These are phyloP conservation scores for Channallabes apus DNA, from an alignment of 2,797 vertebrate species.

Conservation along the genomic window DNA sequence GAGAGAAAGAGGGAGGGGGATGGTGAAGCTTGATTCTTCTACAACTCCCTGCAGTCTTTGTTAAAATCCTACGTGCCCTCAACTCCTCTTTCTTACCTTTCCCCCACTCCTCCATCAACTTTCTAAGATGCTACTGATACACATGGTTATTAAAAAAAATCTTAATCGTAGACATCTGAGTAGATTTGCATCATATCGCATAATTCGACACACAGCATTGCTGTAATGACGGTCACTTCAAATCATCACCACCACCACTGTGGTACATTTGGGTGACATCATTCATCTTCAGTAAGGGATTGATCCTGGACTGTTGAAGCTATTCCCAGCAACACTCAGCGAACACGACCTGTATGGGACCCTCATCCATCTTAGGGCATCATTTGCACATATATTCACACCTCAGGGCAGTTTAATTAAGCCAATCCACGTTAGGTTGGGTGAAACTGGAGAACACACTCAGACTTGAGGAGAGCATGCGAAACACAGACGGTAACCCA, in stretches of 20 bases:
- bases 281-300: not conserved
- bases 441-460: not conserved
- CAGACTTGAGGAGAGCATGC: no score
- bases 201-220: no score
- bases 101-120: not conserved
- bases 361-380: not conserved
- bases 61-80: conserved; percentile 66
- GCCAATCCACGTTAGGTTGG: not conserved
- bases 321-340: no score
- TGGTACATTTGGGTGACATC: not conserved
- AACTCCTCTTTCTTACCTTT: not conserved
- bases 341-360: not conserved
- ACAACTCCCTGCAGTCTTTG: conserved; percentile 70
- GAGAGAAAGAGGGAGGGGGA: conserved; percentile 56
- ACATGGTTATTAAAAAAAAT: not conserved
- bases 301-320: not conserved
- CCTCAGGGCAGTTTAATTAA: not conserved
- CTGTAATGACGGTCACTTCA: not conserved
- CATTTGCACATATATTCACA: not conserved
- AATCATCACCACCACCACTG: not conserved
- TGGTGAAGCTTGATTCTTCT: conserved; percentile 70
- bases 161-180: no score
- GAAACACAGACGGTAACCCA: no score
- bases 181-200: not conserved
- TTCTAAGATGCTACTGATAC: not conserved